Evolutionary conservation across 1,140 invertebrate species (phyloP).

Genomic region (Yoshiicerus persimilis): DNA sequence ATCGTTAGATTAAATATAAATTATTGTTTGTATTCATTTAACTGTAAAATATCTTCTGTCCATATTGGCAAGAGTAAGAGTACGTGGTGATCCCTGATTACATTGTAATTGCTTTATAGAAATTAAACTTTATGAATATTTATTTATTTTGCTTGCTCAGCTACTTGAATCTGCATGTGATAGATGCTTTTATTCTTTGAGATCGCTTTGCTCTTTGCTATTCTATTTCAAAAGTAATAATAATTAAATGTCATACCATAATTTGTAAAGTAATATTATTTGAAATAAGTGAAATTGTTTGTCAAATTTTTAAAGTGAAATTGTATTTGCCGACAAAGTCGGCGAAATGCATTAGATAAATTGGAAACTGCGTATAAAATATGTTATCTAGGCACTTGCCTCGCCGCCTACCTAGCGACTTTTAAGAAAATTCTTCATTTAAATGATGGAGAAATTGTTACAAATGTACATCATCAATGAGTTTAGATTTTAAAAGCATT

Average conservation of each 20-base stretch:
- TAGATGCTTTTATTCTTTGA: background rate
- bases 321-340: background rate
- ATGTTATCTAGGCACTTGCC: background rate
- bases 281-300: background rate
- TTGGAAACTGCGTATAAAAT: background rate
- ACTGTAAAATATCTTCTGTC: background rate
- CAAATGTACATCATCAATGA: background rate
- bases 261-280: background rate
- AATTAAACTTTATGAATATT: background rate
- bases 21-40: background rate
- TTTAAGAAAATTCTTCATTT: background rate
- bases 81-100: background rate
- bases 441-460: background rate
- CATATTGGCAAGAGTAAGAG: background rate
- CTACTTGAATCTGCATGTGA: background rate
- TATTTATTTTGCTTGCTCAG: background rate
- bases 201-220: background rate
- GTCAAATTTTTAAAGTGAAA: background rate
- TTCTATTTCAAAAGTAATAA: background rate
- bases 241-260: background rate
- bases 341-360: background rate
- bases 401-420: background rate
- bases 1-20: background rate
- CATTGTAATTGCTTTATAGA: background rate
- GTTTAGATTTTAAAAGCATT: background rate